Percentiles rank a stretch among this genome's conserved stretches.
Conservation (phyloP, 2,113 vertebrate genomes). For the Acrocephalus arundinaceus region DNA sequence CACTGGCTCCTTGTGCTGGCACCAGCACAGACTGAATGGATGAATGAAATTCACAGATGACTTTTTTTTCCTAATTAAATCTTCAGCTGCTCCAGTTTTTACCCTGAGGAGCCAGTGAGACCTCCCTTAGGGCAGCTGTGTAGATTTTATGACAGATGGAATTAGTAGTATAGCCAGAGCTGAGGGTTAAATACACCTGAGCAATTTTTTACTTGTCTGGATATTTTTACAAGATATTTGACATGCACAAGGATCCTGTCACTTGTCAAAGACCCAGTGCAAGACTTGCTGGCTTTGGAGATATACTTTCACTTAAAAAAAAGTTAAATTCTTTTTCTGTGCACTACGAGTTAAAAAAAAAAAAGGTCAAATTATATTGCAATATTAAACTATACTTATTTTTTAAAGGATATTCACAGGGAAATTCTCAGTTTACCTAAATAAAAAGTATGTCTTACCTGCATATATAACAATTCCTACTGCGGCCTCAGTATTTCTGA, state of each 20-base stretch:
- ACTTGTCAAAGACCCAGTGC: not conserved
- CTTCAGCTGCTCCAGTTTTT: not conserved
- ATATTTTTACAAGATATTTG: not conserved
- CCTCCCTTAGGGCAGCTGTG: not conserved
- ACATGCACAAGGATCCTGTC: not conserved
- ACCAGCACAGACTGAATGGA: not conserved
- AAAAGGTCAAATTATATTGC: not conserved
- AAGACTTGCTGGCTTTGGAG: not conserved
- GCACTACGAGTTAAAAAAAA: not conserved
- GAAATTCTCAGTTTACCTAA: not conserved
- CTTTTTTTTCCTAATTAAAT: not conserved
- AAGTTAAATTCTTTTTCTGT: not conserved
- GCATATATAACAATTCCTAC: slow-evolving; percentile 80
- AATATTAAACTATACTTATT: not conserved
- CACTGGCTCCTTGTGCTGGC: not conserved
- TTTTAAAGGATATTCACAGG: not conserved
- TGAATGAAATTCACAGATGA: not conserved
- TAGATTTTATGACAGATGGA: not conserved
- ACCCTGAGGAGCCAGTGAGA: not conserved
- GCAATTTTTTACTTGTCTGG: not conserved
- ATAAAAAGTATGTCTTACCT: slow-evolving; percentile 49
- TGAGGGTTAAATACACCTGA: not conserved
- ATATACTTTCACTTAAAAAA: not conserved
- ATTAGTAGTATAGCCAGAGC: not conserved
- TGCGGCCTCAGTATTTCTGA: slow-evolving; percentile 76